phyloP scores from a whole-genome alignment of 1,140 invertebrate genomes.

The Nephila pilipes region DNA sequence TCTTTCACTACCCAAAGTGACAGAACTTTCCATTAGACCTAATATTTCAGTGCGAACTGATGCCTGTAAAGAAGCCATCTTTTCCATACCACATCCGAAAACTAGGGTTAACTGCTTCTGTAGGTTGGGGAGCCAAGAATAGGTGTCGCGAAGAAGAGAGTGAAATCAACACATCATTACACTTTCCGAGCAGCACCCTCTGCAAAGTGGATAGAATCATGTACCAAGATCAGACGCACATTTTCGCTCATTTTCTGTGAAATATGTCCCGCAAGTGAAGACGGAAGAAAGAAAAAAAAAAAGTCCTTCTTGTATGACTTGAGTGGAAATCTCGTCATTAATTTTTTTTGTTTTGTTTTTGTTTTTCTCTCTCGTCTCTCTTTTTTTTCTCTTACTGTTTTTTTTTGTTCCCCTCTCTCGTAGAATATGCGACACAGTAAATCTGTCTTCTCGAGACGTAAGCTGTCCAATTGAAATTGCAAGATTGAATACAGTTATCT shows the following conservation, averaged over 20 bases:
- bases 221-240: background rate
- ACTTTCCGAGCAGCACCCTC: background rate
- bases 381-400: background rate
- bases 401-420: background rate
- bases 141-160: background rate
- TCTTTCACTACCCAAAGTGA: too few species aligned
- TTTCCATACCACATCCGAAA: too few species aligned
- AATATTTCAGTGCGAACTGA: too few species aligned
- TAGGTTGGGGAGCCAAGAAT: background rate
- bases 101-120: too few species aligned
- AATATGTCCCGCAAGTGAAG: background rate
- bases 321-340: slow-evolving; percentile 4
- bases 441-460: background rate
- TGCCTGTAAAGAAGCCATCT: too few species aligned
- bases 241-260: background rate
- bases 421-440: background rate
- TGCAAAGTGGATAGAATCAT: background rate
- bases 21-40: too few species aligned
- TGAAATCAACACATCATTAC: slow-evolving; percentile 5
- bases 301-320: background rate
- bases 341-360: too few species aligned
- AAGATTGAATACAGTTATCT: slow-evolving; percentile 10
- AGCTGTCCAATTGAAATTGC: slow-evolving; percentile 1
- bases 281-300: background rate
- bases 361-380: background rate